These are phyloP conservation scores for Sardina pilchardus DNA, from an alignment of 2,113 vertebrate species.

Conservation along the genomic window DNA sequence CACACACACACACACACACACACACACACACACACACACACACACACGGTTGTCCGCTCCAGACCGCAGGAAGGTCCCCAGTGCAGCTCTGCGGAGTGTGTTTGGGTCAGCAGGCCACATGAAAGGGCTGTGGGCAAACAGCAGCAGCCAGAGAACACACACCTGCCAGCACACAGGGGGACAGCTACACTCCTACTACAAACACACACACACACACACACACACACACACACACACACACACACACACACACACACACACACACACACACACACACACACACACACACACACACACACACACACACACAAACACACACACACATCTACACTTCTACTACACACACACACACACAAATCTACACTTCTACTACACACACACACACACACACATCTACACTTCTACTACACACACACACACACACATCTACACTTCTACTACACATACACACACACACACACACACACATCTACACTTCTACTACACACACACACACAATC, in stretches of 20 bases:
- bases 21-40: too few species aligned
- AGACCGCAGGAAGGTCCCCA: too few species aligned
- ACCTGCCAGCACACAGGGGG: slow-evolving; percentile 24
- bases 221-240: background rate
- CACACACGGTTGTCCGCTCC: too few species aligned
- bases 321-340: too few species aligned
- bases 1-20: too few species aligned
- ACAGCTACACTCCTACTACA: background rate
- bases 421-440: background rate
- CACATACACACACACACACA: background rate
- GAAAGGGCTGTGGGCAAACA: slow-evolving; percentile 32
- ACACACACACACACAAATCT: slow-evolving; percentile 17
- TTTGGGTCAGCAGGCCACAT: slow-evolving; percentile 33
- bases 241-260: background rate
- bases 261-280: background rate
- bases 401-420: background rate
- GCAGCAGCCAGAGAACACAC: slow-evolving; percentile 19
- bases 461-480: too few species aligned
- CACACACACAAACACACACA: slow-evolving; percentile 5
- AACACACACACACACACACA: background rate
- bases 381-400: slow-evolving; percentile 14
- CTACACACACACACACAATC: slow-evolving; percentile 4
- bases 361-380: slow-evolving; percentile 15
- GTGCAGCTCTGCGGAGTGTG: slow-evolving; percentile 10
- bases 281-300: slow-evolving; percentile 2